Evolutionary conservation across 2,888 invertebrate species (phyloP).

Genomic region (Xanthostigma xanthostigma): DNA sequence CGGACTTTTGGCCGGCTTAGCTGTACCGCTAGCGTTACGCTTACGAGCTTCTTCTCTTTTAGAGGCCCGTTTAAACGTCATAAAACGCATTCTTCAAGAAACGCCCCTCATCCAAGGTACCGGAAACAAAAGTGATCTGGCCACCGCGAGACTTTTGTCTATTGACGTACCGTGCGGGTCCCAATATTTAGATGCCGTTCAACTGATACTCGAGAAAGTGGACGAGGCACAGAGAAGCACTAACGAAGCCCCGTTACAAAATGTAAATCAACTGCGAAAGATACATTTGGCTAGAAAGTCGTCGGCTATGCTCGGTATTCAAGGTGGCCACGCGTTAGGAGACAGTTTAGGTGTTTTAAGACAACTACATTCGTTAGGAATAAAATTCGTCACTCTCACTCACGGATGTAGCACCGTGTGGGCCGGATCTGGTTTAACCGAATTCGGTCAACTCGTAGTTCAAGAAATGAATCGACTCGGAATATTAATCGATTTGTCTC

Average conservation of each 20-base stretch:
- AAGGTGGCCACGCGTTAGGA: conserved; percentile 52
- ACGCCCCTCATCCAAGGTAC: conserved; percentile 38
- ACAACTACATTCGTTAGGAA: conserved; percentile 48
- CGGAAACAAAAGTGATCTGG: conserved; percentile 31
- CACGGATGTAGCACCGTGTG: conserved; percentile 55
- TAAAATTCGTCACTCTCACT: conserved; percentile 48
- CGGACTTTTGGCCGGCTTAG: conserved; percentile 27
- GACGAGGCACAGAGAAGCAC: conserved; percentile 43
- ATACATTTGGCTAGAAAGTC: conserved; percentile 43
- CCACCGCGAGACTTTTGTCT: conserved; percentile 31
- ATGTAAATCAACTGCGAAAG: conserved; percentile 41
- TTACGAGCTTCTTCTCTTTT: conserved; percentile 37
- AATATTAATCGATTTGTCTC: conserved; percentile 51
- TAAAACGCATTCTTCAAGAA: conserved; percentile 35
- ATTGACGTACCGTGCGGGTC: conserved; percentile 38
- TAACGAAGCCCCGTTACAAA: conserved; percentile 32
- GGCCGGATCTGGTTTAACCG: conserved; percentile 23
- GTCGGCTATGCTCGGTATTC: conserved; percentile 46
- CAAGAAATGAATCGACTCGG: conserved; percentile 53
- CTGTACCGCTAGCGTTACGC: conserved; percentile 36
- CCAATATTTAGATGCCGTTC: conserved; percentile 49
- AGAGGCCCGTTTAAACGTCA: conserved; percentile 38
- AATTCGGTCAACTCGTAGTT: conserved; percentile 28
- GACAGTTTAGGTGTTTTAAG: conserved; percentile 48
- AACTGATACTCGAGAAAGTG: conserved; percentile 48